Evolutionary conservation across 2,113 vertebrate genomes (phyloP).

Genomic region (Brienomyrus longianalis): DNA sequence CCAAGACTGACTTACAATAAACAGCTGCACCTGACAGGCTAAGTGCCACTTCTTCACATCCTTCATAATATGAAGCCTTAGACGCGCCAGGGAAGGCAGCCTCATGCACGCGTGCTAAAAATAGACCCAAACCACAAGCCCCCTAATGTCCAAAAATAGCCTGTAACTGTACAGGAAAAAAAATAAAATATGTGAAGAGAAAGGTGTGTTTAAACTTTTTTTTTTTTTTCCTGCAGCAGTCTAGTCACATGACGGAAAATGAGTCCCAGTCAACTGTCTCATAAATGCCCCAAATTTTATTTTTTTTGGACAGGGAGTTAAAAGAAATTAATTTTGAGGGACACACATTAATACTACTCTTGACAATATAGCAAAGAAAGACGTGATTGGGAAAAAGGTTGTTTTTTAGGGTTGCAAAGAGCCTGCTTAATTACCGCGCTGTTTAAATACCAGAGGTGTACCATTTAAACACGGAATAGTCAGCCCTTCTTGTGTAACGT

Average conservation of each 20-base stretch:
- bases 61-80: neutral
- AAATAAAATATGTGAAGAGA: neutral
- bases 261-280: neutral
- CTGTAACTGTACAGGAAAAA: neutral
- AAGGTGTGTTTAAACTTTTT: neutral
- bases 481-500: neutral
- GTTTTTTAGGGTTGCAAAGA: neutral
- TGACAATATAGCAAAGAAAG: neutral
- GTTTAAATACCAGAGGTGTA: neutral
- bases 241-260: neutral
- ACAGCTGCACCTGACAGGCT: neutral
- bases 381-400: neutral
- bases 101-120: neutral
- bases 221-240: neutral
- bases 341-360: neutral
- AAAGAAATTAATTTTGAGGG: neutral
- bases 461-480: neutral
- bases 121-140: constrained; percentile 1
- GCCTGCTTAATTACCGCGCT: neutral
- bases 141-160: neutral
- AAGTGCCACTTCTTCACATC: neutral
- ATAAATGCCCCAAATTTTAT: neutral
- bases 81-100: neutral
- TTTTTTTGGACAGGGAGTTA: neutral
- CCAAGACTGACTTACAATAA: neutral